Conservation (phyloP, 2,888 invertebrate genomes). For the Dendrolimus houi region DNA sequence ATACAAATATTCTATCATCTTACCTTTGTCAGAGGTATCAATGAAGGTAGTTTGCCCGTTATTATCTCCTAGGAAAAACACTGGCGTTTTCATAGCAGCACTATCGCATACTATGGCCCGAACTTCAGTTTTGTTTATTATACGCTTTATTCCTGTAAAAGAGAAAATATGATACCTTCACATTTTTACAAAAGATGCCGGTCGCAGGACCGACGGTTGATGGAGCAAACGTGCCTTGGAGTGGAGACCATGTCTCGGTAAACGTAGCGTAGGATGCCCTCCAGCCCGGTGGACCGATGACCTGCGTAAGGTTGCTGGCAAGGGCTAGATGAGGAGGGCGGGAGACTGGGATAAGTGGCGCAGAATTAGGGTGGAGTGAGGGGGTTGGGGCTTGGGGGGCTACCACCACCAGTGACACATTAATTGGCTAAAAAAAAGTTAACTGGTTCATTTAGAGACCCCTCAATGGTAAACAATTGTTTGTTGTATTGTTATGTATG, state of each 20-base stretch:
- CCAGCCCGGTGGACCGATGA: neutral
- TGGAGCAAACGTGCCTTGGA: neutral
- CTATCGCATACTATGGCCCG: constrained; percentile 18
- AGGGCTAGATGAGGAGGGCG: too few species aligned
- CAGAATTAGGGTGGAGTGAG: too few species aligned
- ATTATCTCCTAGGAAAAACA: constrained; percentile 31
- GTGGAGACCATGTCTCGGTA: neutral
- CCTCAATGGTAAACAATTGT: too few species aligned
- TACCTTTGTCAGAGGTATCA: constrained; percentile 46
- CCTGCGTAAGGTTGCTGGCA: neutral
- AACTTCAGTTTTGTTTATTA: constrained; percentile 19
- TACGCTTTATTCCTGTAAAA: constrained; percentile 28
- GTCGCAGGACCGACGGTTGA: neutral
- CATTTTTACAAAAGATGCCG: neutral
- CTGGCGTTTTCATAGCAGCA: constrained; percentile 20
- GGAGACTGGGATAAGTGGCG: too few species aligned
- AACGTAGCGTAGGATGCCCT: neutral
- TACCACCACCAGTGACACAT: too few species aligned
- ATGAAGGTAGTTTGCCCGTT: constrained; percentile 25
- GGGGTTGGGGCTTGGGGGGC: too few species aligned
- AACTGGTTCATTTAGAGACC: too few species aligned
- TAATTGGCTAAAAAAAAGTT: too few species aligned
- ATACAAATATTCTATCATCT: neutral
- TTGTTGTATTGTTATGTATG: too few species aligned
- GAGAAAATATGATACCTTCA: neutral